Evolutionary conservation across 2,113 vertebrate genomes (phyloP), one percentile per base, ranked within the genome.

Genomic region (Pelecanoides urinatrix): DNA sequence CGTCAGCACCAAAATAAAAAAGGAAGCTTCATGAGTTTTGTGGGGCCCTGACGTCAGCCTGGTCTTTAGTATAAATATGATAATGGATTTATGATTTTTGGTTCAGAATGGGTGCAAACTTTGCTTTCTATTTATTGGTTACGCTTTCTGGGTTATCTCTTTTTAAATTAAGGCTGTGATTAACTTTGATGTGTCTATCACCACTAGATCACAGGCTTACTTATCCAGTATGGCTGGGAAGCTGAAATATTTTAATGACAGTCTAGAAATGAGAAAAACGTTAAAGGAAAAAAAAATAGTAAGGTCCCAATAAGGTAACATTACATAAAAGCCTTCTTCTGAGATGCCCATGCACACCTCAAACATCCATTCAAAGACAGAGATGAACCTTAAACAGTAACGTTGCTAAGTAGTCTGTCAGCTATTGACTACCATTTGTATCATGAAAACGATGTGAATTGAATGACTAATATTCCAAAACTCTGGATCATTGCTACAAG

Each of bases 181-280:
- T 87, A 96, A 94, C 94, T 96, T 96, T 96, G 93, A 95, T 92
- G 89, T 95, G 94, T 87, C 95, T 96, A 81, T 96, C 94, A 96
- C 42, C 23, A 45, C 34, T 44, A 85, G 80, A 96, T 96, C 96
- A 96, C 14, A 96, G 80, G 30, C 91, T 68, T 78, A 67, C 42
- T 94, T 86, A 84, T 63, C 86, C 65, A 89, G 44, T 74, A 75
- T 44, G 68, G 34, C 89, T 91, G 61, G 70, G 73, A 94, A 96
- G 77, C 53, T 85, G 56, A 96, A 95, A 87, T 95, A 75, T 81
- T 96, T 94, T 92, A 95, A 96, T 82, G 61, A 82, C 77, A 94
- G 83, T 68, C 76, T 81, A 81, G 61, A 91, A 93, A 95, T 67
- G 70, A 78, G 73, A 81, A 91, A 87, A 89, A 82, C 14, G 78